Evolutionary conservation across 2,797 vertebrate species (phyloP), one percentile per base, ranked within the genome.

Genomic region (Todus mexicanus): DNA sequence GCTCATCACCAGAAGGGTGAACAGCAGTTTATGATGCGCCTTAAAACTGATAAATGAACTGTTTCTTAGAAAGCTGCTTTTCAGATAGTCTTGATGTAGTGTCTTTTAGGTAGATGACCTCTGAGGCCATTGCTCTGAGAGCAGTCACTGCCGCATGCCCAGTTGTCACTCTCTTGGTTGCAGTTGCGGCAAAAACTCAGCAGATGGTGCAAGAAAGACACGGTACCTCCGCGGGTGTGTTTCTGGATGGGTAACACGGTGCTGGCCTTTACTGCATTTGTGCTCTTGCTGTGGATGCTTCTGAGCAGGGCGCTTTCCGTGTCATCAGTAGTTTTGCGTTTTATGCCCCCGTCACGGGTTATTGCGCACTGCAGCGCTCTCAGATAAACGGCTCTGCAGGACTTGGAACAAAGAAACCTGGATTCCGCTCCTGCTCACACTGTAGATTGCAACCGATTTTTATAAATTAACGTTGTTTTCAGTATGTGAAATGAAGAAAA

Each of bases 151-250:
- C 72, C 81, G 25, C 27, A 3, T 21, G n/a, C 31, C 56, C 82
- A 15, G 35, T 23, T 87, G 48, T 66, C 16, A 10, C 54, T 64
- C 40, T 68, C 59, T 6, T 5, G 68, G 48, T 53, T 97, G 96
- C 89, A 91, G 57, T 97, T 92, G 74, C 71, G 68, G 69, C 61
- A 64, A 10, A 54, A 61, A 23, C 33, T 82, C 97, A 91, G 85
- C 95, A 97, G 97, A 90, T 96, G 97, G 97, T 76, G 37, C 92
- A 31, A 95, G 78, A 83, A 63, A 71, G 74, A 65, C 87, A 4
- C 1, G 2, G 59, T 70, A 53, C 26, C 45, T 74, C 48, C 53
- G 61, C 7, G 33, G 65, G 65, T 37, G 21, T 20, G 3, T 50
- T 51, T 54, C 5, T 3, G 25, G 29, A 21, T 56, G 57, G 72